These are phyloP conservation scores for Schmidtea mediterranea DNA, from an alignment of 1,140 invertebrate genomes.

Conservation along the genomic window DNA sequence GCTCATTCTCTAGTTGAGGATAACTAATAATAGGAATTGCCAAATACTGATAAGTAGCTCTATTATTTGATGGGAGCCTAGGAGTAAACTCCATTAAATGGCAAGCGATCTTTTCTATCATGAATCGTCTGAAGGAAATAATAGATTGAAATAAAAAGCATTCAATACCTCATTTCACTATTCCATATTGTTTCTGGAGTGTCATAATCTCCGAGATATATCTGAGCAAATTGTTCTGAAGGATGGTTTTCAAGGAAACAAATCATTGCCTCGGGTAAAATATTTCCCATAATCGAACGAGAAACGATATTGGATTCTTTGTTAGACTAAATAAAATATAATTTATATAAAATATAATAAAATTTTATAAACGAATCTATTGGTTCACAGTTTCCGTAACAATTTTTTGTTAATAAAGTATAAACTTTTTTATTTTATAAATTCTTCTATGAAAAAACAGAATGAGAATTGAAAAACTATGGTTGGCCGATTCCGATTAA, in stretches of 20 bases:
- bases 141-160: conserved; percentile 12
- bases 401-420: too few relatives aligned
- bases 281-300: conserved; percentile 45
- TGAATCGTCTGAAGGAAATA: conserved; percentile 38
- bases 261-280: conserved; percentile 93
- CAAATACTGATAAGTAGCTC: conserved; percentile 80
- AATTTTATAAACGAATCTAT: too few relatives aligned
- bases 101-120: conserved; percentile 79
- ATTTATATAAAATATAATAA: too few relatives aligned
- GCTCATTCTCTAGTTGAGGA: conserved; percentile 71
- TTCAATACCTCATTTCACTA: conserved; percentile 30
- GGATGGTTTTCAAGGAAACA: conserved; percentile 94
- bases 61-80: conserved; percentile 61
- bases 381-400: too few relatives aligned
- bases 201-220: conserved; percentile 92
- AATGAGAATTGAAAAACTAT: too few relatives aligned
- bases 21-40: conserved; percentile 78
- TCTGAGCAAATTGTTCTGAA: conserved; percentile 87
- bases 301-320: conserved; percentile 16
- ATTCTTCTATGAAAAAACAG: too few relatives aligned
- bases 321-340: conserved; percentile 7
- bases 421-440: too few relatives aligned
- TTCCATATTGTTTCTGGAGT: conserved; percentile 77
- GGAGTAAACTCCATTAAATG: conserved; percentile 90
- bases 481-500: too few relatives aligned